Evolutionary conservation across 2,888 invertebrate genomes (phyloP), one percentile per base, ranked within the genome.

Genomic region (Trissolcus japonicus): DNA sequence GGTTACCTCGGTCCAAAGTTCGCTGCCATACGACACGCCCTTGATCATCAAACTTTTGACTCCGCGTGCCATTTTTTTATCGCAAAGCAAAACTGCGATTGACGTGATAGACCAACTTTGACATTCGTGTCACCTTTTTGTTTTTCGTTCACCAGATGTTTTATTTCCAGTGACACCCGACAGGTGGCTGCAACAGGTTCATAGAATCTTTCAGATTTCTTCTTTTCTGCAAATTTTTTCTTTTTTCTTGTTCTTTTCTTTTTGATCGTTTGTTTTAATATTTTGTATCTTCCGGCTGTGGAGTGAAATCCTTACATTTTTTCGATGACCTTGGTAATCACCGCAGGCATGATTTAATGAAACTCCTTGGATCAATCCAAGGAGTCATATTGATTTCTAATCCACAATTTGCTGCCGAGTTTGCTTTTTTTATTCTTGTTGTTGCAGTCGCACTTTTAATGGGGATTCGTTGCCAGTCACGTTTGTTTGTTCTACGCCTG

Each of bases 1-100:
- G 57, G 62, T 67, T 59, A 67, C 53, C 51, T 61, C 63, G 67
- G 68, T 73, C 68, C 60, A 62, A 76, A 79, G 79, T 63, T 76
- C 72, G 62, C 56, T 17, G 11, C 35, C 51, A 40, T 11, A 9
- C 46, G 62, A 14, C 62, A 61, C 71, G 71, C 71, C 71, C 59
- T 60, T 65, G 6, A 46, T 21, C 72, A 53, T 35, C 61, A 11
- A 66, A 63, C 67, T 66, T 71, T 66, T 66, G 55, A 68, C 16
- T 46, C 61, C 53, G 65, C 67, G 65, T 61, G 71, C 66, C 72
- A 41, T 72, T 60, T 62, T 65, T 55, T 3, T 51, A 16, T n/a
- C 46, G 46, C 16, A 46, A 16, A 4, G 14, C 46, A 46, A 46
- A 16, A 14, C 14, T 14, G 14, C 14, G 46, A 16, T 46, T 7